Conservation (phyloP, 2,888 invertebrate genomes). For the Phyllotreta cruciferae region DNA sequence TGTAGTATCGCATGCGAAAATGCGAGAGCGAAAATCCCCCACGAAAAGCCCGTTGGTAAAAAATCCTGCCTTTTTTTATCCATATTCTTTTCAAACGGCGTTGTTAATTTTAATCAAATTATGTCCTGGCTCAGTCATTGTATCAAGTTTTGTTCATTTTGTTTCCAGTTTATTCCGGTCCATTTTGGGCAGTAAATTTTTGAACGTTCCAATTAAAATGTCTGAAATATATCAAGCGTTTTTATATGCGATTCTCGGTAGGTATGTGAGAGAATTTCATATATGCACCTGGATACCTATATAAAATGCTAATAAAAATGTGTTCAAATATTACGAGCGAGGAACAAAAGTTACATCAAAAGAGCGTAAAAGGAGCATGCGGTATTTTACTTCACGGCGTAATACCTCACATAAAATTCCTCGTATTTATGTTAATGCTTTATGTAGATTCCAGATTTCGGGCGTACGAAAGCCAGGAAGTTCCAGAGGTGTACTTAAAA, state of each 20-base stretch:
- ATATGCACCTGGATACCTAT: constrained; percentile 13
- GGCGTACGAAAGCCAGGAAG: neutral
- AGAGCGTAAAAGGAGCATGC: constrained; percentile 45
- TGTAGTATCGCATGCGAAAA: no score
- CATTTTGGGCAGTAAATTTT: no score
- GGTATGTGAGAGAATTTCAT: neutral
- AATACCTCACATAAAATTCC: constrained; percentile 46
- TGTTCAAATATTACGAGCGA: constrained; percentile 17
- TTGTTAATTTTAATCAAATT: no score
- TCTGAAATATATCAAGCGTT: no score
- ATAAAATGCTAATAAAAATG: constrained; percentile 17
- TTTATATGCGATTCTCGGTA: no score
- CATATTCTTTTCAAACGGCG: neutral
- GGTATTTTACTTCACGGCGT: constrained; percentile 45
- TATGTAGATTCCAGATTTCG: constrained; percentile 21
- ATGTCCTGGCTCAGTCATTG: no score
- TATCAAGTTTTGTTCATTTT: no score
- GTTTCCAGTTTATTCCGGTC: no score
- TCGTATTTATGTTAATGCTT: constrained; percentile 48
- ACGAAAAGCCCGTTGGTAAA: neutral
- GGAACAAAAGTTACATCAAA: constrained; percentile 34
- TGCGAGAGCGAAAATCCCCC: neutral
- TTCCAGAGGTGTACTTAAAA: no score
- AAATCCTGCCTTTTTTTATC: no score
- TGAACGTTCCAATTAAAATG: no score